A percentile compares a stretch with the other conserved stretches of the same genome.
phyloP scores from a whole-genome alignment of 2,888 invertebrate genomes.

The Lepidochrysops patricia region DNA sequence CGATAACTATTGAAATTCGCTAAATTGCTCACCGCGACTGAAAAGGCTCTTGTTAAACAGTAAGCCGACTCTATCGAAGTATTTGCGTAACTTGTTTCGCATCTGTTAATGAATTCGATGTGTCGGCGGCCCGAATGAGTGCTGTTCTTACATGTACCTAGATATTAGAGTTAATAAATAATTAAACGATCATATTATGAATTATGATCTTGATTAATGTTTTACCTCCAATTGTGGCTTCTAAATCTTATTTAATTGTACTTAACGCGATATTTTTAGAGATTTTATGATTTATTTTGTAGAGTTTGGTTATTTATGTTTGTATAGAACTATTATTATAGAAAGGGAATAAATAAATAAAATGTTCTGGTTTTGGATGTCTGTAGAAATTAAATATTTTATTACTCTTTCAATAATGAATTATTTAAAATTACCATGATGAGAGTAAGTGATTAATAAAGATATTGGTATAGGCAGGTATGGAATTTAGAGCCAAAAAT shows the following conservation, averaged over 20 bases:
- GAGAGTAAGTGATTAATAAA: too few relatives aligned
- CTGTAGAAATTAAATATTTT: too few relatives aligned
- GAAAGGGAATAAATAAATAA: too few relatives aligned
- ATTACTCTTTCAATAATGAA: too few relatives aligned
- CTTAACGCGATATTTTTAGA: background rate
- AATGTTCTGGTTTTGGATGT: too few relatives aligned
- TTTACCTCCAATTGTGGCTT: background rate
- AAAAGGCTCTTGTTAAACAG: conserved; percentile 72
- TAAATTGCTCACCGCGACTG: conserved; percentile 72
- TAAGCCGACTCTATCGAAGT: conserved; percentile 66
- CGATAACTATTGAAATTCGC: conserved; percentile 75
- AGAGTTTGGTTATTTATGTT: too few relatives aligned
- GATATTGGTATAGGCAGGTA: too few relatives aligned
- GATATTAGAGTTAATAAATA: conserved; percentile 6
- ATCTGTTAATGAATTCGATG: conserved; percentile 53
- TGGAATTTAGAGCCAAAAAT: too few relatives aligned
- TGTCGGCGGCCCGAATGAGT: background rate
- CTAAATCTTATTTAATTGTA: conserved; percentile 1
- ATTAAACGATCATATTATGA: background rate
- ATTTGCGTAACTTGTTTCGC: conserved; percentile 56
- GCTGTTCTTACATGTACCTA: conserved; percentile 6
- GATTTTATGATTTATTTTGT: background rate
- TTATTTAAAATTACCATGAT: too few relatives aligned
- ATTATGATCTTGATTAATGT: background rate
- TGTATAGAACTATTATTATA: too few relatives aligned